These are phyloP conservation scores for Atractosteus spatula DNA, from an alignment of 2,113 vertebrate genomes.

Conservation along the genomic window DNA sequence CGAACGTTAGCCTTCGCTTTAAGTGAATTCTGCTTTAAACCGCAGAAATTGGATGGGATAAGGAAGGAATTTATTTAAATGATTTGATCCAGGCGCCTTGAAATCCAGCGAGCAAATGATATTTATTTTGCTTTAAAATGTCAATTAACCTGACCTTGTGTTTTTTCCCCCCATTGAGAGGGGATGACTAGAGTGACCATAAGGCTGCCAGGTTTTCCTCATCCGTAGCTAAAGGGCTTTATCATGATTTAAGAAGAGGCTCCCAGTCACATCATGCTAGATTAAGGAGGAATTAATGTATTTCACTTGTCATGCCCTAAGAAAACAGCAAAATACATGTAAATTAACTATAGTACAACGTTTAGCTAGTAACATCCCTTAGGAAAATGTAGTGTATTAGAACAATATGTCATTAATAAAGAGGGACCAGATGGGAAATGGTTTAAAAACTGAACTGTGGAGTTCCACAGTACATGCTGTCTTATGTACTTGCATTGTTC, in stretches of 20 bases:
- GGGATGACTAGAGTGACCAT: neutral
- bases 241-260: neutral
- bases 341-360: neutral
- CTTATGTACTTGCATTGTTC: neutral
- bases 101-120: neutral
- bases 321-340: slow-evolving; percentile 3
- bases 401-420: neutral
- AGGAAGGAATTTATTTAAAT: slow-evolving; percentile 18
- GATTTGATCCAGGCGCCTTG: neutral
- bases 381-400: neutral
- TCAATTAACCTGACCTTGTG: slow-evolving; percentile 10
- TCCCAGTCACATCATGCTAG: neutral
- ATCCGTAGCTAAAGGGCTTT: neutral
- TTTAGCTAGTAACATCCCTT: neutral
- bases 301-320: neutral
- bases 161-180: neutral
- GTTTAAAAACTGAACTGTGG: neutral
- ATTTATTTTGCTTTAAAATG: slow-evolving; percentile 9
- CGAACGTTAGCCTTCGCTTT: too few species aligned
- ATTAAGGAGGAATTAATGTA: neutral
- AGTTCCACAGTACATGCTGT: neutral
- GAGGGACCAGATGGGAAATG: neutral
- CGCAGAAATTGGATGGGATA: neutral
- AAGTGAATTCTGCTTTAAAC: neutral
- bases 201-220: neutral